A percentile compares a stretch with the other conserved stretches of the same genome.
phyloP scores from a whole-genome alignment of 2,113 vertebrate genomes.

The Proteles cristata region DNA sequence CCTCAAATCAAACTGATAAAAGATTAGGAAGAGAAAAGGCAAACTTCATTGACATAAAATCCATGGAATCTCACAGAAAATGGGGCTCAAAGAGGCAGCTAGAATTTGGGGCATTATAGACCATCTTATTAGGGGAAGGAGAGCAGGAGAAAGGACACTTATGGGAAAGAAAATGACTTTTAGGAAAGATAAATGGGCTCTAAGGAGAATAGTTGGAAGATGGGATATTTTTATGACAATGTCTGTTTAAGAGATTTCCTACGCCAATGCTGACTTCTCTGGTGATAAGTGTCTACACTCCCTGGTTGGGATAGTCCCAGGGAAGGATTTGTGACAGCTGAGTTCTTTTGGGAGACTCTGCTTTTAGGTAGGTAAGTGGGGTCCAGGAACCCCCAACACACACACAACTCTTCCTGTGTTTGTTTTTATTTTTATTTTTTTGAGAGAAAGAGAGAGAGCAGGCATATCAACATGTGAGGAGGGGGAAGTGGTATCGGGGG shows the following conservation, averaged over 20 bases:
- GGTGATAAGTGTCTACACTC: not conserved
- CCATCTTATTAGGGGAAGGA: not conserved
- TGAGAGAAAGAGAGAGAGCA: too few relatives aligned
- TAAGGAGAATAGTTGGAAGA: not conserved
- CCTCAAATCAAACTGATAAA: not conserved
- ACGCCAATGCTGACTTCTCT: not conserved
- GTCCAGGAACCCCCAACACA: not conserved
- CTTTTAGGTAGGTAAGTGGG: not conserved
- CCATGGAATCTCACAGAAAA: not conserved
- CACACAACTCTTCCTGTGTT: not conserved
- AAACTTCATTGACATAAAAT: not conserved
- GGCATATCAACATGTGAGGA: rapidly evolving
- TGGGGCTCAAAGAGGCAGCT: not conserved
- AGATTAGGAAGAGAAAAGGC: not conserved
- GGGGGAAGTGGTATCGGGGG: too few relatives aligned
- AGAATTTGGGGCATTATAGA: not conserved
- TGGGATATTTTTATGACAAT: not conserved
- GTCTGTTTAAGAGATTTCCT: not conserved
- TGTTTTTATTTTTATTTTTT: too few relatives aligned
- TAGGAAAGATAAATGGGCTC: not conserved
- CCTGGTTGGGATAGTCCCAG: not conserved
- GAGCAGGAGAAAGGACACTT: not conserved
- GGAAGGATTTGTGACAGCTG: not conserved
- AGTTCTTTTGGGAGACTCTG: not conserved
- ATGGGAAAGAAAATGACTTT: not conserved